A percentile compares a stretch with the other conserved stretches of the same genome.
These are phyloP conservation scores for Pollenia angustigena DNA, from an alignment of 2,888 invertebrate species.

Conservation along the genomic window DNA sequence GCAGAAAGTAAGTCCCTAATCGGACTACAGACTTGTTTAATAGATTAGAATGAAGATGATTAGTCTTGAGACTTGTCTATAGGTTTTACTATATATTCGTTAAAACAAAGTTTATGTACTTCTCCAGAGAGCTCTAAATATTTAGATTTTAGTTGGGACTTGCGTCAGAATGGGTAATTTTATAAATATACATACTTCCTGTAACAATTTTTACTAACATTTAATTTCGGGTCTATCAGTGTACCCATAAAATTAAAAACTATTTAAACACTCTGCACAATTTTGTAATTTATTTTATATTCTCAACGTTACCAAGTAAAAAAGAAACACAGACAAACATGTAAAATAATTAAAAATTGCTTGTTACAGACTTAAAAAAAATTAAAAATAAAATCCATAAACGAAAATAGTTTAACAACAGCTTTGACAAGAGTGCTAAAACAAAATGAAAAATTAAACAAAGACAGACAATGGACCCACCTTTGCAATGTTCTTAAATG, in stretches of 20 bases:
- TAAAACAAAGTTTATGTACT: too few relatives aligned
- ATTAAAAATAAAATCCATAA: not conserved
- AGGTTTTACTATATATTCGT: too few relatives aligned
- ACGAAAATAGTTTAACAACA: slow-evolving; percentile 32
- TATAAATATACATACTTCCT: too few relatives aligned
- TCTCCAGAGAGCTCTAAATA: too few relatives aligned
- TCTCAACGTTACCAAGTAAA: slow-evolving; percentile 1
- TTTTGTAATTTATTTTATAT: slow-evolving; percentile 43
- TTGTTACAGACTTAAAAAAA: slow-evolving; percentile 17
- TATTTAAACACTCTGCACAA: slow-evolving; percentile 44
- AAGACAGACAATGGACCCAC: slow-evolving; percentile 35
- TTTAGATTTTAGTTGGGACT: too few relatives aligned
- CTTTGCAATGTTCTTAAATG: slow-evolving; percentile 45
- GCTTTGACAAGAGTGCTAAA: slow-evolving; percentile 16
- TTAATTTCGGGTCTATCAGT: slow-evolving; percentile 12
- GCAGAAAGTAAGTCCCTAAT: too few relatives aligned
- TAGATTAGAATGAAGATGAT: too few relatives aligned
- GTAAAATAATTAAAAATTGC: slow-evolving; percentile 58
- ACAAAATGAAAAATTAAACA: not conserved
- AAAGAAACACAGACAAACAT: slow-evolving; percentile 31
- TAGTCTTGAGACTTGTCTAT: too few relatives aligned
- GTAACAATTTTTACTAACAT: too few relatives aligned
- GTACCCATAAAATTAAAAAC: slow-evolving; percentile 33
- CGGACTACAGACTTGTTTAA: too few relatives aligned
- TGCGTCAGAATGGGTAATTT: too few relatives aligned